These are phyloP conservation scores for Scaptomyza parva DNA, from an alignment of 2,888 invertebrate species.

Conservation along the genomic window DNA sequence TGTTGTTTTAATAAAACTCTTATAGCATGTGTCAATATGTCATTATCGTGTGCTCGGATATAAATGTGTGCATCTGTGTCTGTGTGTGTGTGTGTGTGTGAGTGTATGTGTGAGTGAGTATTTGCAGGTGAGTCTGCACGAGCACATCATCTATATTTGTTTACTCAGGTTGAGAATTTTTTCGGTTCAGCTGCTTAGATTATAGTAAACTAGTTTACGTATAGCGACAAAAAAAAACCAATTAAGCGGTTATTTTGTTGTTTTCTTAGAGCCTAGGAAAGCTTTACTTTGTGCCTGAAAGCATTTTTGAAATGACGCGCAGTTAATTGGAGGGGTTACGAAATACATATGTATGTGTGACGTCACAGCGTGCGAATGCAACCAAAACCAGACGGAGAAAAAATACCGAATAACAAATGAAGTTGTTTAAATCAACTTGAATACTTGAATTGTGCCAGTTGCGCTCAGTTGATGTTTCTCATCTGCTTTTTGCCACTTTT, in stretches of 20 bases:
- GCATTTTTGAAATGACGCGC: slow-evolving; percentile 40
- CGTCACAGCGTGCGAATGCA: slow-evolving; percentile 62
- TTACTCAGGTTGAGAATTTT: neutral
- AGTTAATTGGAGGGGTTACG: slow-evolving; percentile 57
- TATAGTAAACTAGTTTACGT: slow-evolving; percentile 19
- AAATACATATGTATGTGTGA: slow-evolving; percentile 41
- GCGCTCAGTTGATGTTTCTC: slow-evolving; percentile 17
- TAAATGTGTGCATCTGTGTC: slow-evolving; percentile 10
- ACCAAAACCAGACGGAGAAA: slow-evolving; percentile 9
- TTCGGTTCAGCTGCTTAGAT: slow-evolving; percentile 1
- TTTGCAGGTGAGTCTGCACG: slow-evolving; percentile 6
- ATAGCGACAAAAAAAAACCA: slow-evolving; percentile 7
- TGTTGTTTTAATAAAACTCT: slow-evolving; percentile 24
- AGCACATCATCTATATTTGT: slow-evolving; percentile 22
- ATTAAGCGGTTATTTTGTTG: slow-evolving; percentile 37
- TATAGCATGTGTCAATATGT: slow-evolving; percentile 14
- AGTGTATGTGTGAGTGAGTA: neutral
- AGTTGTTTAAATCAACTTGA: slow-evolving; percentile 31
- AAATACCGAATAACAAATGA: slow-evolving; percentile 17
- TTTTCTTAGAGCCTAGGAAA: slow-evolving; percentile 57
- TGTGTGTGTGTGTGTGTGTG: slow-evolving; percentile 7
- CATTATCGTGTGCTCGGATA: slow-evolving; percentile 19
- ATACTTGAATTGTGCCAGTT: slow-evolving; percentile 29
- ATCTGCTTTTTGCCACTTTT: neutral
- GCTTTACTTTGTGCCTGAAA: slow-evolving; percentile 57